Percentiles rank a stretch among this genome's conserved stretches.
Conservation (phyloP, 2,888 invertebrate species). For the Agonopterix alstromeriana region DNA sequence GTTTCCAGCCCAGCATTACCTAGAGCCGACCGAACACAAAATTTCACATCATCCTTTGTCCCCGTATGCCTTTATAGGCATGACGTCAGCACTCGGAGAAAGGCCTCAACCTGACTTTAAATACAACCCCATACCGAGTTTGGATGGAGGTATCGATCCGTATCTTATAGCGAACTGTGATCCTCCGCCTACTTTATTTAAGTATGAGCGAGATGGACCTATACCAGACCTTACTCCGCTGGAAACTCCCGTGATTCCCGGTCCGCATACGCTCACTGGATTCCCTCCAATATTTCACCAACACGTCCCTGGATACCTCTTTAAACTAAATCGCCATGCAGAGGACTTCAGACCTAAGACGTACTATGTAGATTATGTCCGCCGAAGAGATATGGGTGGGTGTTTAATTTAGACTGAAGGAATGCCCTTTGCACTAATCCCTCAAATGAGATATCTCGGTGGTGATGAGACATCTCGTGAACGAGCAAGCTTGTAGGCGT, state of each 20-base stretch:
- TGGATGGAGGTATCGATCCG: constrained; percentile 61
- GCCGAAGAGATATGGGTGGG: constrained; percentile 72
- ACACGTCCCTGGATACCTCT: constrained; percentile 68
- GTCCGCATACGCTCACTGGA: constrained; percentile 61
- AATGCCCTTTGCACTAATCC: constrained; percentile 44
- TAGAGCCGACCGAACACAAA: constrained; percentile 51
- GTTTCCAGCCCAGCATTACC: constrained; percentile 64
- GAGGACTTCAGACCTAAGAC: constrained; percentile 69
- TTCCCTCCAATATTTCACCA: constrained; percentile 68
- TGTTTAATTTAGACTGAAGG: constrained; percentile 70
- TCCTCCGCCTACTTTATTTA: constrained; percentile 57
- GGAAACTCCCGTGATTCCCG: constrained; percentile 45
- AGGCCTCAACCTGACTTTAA: constrained; percentile 59
- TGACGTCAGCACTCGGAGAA: constrained; percentile 62
- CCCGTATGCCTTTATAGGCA: constrained; percentile 59
- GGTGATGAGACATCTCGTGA: not conserved
- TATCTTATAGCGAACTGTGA: constrained; percentile 46
- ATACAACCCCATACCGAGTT: constrained; percentile 53
- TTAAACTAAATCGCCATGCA: constrained; percentile 59
- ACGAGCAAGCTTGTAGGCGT: constrained; percentile 21
- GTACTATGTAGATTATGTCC: constrained; percentile 73
- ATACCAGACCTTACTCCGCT: constrained; percentile 56
- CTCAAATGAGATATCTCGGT: constrained; percentile 11
- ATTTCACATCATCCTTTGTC: constrained; percentile 54
- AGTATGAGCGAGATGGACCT: constrained; percentile 62